phyloP scores from a whole-genome alignment of 2,888 invertebrate genomes.

The Cephus sareptanus region DNA sequence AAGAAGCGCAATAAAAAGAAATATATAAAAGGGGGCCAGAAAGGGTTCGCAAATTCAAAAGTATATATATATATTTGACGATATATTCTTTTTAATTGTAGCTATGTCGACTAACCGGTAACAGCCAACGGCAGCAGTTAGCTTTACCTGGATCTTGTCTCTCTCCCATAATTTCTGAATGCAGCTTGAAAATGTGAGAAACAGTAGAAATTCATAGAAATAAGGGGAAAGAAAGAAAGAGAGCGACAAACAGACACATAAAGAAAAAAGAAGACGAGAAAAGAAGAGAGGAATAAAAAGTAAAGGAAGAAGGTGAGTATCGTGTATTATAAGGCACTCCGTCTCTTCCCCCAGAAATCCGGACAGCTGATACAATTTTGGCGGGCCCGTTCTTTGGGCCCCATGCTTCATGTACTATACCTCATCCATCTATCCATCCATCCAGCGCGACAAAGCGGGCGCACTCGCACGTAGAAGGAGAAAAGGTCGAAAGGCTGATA shows the following conservation, averaged over 20 bases:
- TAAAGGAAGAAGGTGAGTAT: slow-evolving; percentile 17
- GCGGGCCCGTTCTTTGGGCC: slow-evolving; percentile 20
- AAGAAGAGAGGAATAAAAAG: slow-evolving; percentile 3
- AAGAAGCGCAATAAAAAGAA: not conserved
- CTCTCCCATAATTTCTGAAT: slow-evolving; percentile 56
- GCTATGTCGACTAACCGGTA: not conserved
- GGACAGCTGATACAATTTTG: slow-evolving; percentile 13
- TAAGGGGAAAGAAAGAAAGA: slow-evolving; percentile 21
- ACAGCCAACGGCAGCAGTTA: not conserved
- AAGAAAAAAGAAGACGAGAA: not conserved
- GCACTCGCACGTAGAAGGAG: not conserved
- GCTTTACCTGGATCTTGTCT: not conserved
- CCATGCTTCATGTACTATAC: slow-evolving; percentile 5
- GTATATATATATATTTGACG: not conserved
- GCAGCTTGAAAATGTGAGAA: slow-evolving; percentile 31
- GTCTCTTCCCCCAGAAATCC: not conserved
- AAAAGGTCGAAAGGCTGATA: not conserved
- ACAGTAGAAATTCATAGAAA: slow-evolving; percentile 19
- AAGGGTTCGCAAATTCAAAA: not conserved
- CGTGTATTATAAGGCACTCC: not conserved
- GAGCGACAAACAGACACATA: slow-evolving; percentile 11
- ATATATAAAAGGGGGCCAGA: not conserved
- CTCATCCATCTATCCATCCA: not conserved
- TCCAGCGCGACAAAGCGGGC: not conserved
- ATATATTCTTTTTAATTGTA: not conserved